Base-by-base conservation (phyloP, 2,113 vertebrate genomes). In the Myotis brandtii region DNA sequence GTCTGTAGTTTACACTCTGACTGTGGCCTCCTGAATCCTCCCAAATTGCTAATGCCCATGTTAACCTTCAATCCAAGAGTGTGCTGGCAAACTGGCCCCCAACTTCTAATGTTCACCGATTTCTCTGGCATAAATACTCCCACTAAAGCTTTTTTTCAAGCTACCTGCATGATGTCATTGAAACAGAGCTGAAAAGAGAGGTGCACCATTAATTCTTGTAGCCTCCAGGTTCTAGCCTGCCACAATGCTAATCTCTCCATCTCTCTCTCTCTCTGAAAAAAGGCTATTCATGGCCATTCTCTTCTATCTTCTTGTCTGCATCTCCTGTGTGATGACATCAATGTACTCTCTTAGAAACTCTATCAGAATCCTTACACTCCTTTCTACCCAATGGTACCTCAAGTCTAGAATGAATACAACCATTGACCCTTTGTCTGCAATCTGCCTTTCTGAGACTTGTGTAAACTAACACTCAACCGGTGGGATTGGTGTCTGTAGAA, bases 11-110 rank as follows among this genome's bases (percentile, higher is more conserved):
- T 21, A 40, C 2, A 81, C 1, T 52, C 10, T 40, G 46, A 40
- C 0, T 0, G 4, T 6, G 0, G 25, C 46, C 16, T 79, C 34
- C 11, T 80, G 30, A 76, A 37, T 18, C 5, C 11, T 81, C 30
- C 21, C 73, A 79, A 86, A 83, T 69, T 73, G 40, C 6, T n/a
- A 18, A 52, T 66, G 23, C 0, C 17, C 23, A 34, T 8, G 1
- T 20, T 6, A 10, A 52, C 7, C 46, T 80, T 79, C 67, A 52
- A 64, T 66, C n/a, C 6, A 43, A 7, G 43, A 30, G 23, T 73
- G 11, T 67, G 10, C 17, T 43, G 40, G 46, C 16, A 66, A 52
- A 25, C 37, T 88, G 70, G 12, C 10, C 62, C 12, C 43, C 5
- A 77, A 5, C 64, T n/a, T 40, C 9, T 11, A 59, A 8, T 46